Conservation (phyloP, 2,888 invertebrate species). For the Hirtodrosophila cameraria region DNA sequence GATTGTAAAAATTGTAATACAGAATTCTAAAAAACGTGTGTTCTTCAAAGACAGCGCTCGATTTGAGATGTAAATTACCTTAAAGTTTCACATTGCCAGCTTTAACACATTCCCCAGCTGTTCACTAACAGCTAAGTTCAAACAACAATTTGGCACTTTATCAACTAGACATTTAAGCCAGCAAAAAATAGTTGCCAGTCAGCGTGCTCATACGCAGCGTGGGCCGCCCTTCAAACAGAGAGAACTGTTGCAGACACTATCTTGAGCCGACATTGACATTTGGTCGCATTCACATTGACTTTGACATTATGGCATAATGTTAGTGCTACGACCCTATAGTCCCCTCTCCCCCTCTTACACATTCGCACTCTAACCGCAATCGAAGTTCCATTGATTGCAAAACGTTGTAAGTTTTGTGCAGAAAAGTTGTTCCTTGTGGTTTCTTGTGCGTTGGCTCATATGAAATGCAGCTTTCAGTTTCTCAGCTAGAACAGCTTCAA, state of each 20-base stretch:
- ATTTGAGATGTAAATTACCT: neutral
- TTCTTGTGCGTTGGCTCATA: slow-evolving; percentile 60
- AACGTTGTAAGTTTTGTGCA: slow-evolving; percentile 64
- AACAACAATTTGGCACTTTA: slow-evolving; percentile 26
- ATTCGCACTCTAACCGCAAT: slow-evolving; percentile 26
- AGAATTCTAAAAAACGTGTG: too few species aligned
- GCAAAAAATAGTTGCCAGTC: slow-evolving; percentile 9
- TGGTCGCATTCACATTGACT: slow-evolving; percentile 70
- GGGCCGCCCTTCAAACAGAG: neutral
- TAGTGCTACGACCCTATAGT: slow-evolving; percentile 25
- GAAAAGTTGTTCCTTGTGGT: slow-evolving; percentile 55
- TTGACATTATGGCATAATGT: slow-evolving; percentile 47
- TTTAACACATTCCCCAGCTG: slow-evolving; percentile 11
- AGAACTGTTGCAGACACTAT: slow-evolving; percentile 43
- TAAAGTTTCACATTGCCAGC: slow-evolving; percentile 11
- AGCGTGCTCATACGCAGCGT: slow-evolving; percentile 32
- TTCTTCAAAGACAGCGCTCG: too few species aligned
- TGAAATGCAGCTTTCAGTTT: slow-evolving; percentile 66
- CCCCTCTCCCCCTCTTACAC: neutral
- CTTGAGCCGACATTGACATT: slow-evolving; percentile 71
- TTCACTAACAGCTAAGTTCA: neutral
- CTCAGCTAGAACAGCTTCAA: slow-evolving; percentile 23
- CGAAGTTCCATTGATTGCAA: slow-evolving; percentile 66
- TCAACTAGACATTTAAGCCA: slow-evolving; percentile 12
- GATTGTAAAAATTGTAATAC: too few species aligned